Conservation (phyloP, 1,140 invertebrate species). For the Lineus longissimus region DNA sequence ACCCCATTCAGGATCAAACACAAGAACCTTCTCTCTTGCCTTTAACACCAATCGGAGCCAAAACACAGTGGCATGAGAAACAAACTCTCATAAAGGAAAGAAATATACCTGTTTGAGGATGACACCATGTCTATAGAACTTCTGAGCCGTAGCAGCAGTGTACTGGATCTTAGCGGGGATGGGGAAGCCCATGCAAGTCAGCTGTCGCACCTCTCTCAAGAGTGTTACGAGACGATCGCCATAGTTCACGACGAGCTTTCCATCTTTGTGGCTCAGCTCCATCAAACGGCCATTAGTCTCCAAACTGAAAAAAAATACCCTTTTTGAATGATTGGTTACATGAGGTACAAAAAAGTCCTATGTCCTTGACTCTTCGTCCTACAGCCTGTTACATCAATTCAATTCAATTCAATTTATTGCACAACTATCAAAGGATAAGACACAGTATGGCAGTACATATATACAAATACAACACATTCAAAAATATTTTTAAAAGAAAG, state of each 20-base stretch:
- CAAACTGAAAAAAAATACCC: constrained; percentile 57
- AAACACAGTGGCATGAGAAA: background rate
- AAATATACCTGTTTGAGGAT: constrained; percentile 84
- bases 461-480: too few species aligned
- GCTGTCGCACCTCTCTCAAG: constrained; percentile 76
- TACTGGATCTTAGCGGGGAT: constrained; percentile 71
- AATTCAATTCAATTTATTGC: too few species aligned
- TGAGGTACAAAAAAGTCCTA: background rate
- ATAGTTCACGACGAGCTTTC: constrained; percentile 82
- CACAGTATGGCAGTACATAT: too few species aligned
- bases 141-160: constrained; percentile 64
- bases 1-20: too few species aligned
- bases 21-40: too few species aligned
- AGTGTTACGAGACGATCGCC: constrained; percentile 74
- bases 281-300: constrained; percentile 72
- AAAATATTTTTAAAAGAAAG: too few species aligned
- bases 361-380: background rate
- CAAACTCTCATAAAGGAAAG: background rate
- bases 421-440: too few species aligned
- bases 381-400: too few species aligned
- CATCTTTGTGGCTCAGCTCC: constrained; percentile 67
- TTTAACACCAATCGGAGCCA: too few species aligned
- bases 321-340: constrained; percentile 12
- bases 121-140: constrained; percentile 76
- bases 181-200: constrained; percentile 74